A percentile compares a stretch with the other conserved stretches of the same genome.
Conservation (phyloP, 2,888 invertebrate genomes). For the Leptarthrus brevirostris region DNA sequence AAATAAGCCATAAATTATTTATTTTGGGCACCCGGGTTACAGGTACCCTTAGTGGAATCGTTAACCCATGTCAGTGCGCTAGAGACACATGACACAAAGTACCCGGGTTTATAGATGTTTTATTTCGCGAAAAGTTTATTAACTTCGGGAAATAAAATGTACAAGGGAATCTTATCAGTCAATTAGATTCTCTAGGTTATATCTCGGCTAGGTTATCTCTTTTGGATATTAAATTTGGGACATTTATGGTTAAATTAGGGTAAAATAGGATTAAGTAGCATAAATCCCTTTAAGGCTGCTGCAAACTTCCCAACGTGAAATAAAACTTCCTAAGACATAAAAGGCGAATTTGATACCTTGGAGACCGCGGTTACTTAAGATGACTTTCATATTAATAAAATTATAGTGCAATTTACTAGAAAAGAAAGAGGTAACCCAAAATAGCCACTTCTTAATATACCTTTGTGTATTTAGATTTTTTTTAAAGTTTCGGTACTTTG, state of each 20-base stretch:
- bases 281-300: slow-evolving; percentile 13
- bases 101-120: not conserved
- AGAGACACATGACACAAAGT: slow-evolving; percentile 1
- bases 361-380: too few species aligned
- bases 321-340: not conserved
- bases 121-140: slow-evolving; percentile 23
- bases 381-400: too few species aligned
- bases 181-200: slow-evolving; percentile 28
- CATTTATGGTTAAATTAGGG: slow-evolving; percentile 35
- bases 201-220: not conserved
- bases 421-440: too few species aligned
- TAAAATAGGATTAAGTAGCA: slow-evolving; percentile 7
- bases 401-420: too few species aligned
- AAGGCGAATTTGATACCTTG: too few species aligned
- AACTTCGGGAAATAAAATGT: slow-evolving; percentile 34
- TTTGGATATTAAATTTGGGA: slow-evolving; percentile 21
- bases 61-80: not conserved
- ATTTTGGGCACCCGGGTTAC: slow-evolving; percentile 32
- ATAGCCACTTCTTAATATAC: too few species aligned
- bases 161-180: slow-evolving; percentile 36
- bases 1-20: slow-evolving; percentile 51
- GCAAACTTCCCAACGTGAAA: slow-evolving; percentile 9
- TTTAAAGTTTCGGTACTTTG: too few species aligned
- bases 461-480: too few species aligned
- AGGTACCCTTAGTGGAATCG: slow-evolving; percentile 12